Evolutionary conservation across 1,140 invertebrate species (phyloP).

Genomic region (Hydropsyche tenuis): DNA sequence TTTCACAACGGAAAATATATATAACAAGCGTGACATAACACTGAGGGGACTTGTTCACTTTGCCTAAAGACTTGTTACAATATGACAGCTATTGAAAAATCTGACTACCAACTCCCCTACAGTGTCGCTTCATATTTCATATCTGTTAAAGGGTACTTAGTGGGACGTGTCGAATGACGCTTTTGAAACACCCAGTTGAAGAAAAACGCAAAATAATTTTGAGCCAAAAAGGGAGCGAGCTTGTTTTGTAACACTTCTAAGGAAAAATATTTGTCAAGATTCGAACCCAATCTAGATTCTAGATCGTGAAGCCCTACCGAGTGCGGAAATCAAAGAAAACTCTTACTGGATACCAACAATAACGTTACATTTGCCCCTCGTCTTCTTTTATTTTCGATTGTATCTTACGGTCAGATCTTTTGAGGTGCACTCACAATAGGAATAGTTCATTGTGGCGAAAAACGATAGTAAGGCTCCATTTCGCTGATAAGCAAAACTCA

Average conservation of each 20-base stretch:
- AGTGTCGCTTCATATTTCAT: slow-evolving; percentile 1
- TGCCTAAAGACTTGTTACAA: slow-evolving; percentile 30
- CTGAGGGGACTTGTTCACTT: slow-evolving; percentile 24
- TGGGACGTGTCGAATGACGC: neutral
- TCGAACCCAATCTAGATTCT: slow-evolving; percentile 3
- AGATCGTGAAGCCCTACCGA: slow-evolving; percentile 28
- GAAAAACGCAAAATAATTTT: too few species aligned
- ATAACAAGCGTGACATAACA: slow-evolving; percentile 22
- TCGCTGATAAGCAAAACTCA: slow-evolving; percentile 50
- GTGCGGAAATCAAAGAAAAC: slow-evolving; percentile 26
- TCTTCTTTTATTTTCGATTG: slow-evolving; percentile 43
- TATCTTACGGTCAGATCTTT: slow-evolving; percentile 40
- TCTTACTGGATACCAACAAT: slow-evolving; percentile 20
- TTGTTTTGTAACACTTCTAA: too few species aligned
- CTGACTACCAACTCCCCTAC: slow-evolving; percentile 12
- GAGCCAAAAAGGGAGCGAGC: too few species aligned
- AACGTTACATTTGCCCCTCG: slow-evolving; percentile 32
- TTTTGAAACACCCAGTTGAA: neutral
- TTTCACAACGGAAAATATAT: slow-evolving; percentile 35
- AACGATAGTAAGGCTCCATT: slow-evolving; percentile 48
- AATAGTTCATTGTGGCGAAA: slow-evolving; percentile 46
- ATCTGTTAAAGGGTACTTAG: slow-evolving; percentile 10
- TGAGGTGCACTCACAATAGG: slow-evolving; percentile 42
- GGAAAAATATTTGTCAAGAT: slow-evolving; percentile 19
- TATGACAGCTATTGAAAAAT: slow-evolving; percentile 34